These are phyloP conservation scores for Bombus waltoni DNA, from an alignment of 1,140 invertebrate species.

Conservation along the genomic window DNA sequence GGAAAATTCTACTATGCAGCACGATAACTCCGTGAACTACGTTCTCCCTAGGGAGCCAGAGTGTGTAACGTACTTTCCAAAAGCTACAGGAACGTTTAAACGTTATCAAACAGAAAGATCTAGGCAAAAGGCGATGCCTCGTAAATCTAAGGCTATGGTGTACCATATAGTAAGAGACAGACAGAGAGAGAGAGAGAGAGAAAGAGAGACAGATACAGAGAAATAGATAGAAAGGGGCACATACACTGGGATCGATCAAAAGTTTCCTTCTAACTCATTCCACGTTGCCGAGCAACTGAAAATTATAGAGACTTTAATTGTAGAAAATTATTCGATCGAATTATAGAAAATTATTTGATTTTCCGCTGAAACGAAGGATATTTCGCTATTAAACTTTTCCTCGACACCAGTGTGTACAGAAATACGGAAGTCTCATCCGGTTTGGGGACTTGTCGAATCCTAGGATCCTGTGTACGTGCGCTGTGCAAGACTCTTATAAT, in stretches of 20 bases:
- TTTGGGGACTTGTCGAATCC: background rate
- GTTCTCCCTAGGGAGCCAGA: conserved; percentile 40
- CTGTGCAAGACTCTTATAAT: conserved; percentile 27
- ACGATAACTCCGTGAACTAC: conserved; percentile 52
- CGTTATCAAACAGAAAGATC: conserved; percentile 45
- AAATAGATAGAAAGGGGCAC: background rate
- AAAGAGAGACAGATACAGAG: background rate
- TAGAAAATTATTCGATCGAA: background rate
- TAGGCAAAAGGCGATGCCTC: conserved; percentile 51
- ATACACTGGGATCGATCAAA: background rate
- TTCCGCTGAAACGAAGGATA: background rate
- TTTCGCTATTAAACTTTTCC: background rate
- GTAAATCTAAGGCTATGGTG: conserved; percentile 44
- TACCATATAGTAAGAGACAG: background rate
- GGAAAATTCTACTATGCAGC: conserved; percentile 45
- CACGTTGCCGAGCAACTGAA: background rate
- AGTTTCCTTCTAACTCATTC: background rate
- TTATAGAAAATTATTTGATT: too few relatives aligned
- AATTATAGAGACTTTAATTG: background rate
- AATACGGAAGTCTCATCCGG: background rate
- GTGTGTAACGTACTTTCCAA: conserved; percentile 37
- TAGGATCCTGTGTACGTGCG: conserved; percentile 50
- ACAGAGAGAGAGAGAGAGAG: background rate
- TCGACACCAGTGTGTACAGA: background rate
- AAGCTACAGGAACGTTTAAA: conserved; percentile 46